A percentile compares a stretch with the other conserved stretches of the same genome.
Conservation (phyloP, 2,113 vertebrate species). For the Hippocampus zosterae region DNA sequence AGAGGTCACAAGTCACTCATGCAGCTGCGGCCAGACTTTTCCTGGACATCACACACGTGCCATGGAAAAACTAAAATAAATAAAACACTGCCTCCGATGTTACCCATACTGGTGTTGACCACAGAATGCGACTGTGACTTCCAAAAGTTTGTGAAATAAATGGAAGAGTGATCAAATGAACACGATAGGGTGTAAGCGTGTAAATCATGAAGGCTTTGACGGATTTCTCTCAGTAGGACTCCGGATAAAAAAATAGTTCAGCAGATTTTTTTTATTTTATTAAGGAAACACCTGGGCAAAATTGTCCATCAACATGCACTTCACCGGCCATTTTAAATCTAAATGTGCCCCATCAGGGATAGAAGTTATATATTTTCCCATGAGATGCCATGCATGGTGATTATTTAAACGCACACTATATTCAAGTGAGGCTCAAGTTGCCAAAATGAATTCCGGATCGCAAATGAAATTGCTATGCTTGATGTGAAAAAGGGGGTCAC, state of each 20-base stretch:
- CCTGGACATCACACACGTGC: slow-evolving; percentile 52
- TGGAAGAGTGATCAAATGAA: slow-evolving; percentile 48
- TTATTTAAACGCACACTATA: not conserved
- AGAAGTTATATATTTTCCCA: too few species aligned
- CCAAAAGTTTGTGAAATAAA: slow-evolving; percentile 39
- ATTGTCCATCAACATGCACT: not conserved
- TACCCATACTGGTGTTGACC: slow-evolving; percentile 42
- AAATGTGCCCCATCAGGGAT: not conserved
- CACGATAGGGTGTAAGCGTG: slow-evolving; percentile 5
- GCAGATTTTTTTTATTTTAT: not conserved
- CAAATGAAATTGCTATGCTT: slow-evolving; percentile 4
- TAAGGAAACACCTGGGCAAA: slow-evolving; percentile 14
- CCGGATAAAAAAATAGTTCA: slow-evolving; percentile 8
- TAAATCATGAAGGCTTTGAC: not conserved
- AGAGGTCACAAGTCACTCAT: slow-evolving; percentile 9
- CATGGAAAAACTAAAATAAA: slow-evolving; percentile 38
- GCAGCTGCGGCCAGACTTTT: slow-evolving; percentile 51
- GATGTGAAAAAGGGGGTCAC: slow-evolving; percentile 3
- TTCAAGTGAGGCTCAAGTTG: not conserved
- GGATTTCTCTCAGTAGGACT: not conserved
- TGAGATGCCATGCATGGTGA: not conserved
- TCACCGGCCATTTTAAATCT: too few species aligned
- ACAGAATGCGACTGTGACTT: slow-evolving; percentile 48
- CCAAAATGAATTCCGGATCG: not conserved
- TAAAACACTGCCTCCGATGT: slow-evolving; percentile 28